Conservation (phyloP, 2,888 invertebrate species). For the Atrina japonica region DNA sequence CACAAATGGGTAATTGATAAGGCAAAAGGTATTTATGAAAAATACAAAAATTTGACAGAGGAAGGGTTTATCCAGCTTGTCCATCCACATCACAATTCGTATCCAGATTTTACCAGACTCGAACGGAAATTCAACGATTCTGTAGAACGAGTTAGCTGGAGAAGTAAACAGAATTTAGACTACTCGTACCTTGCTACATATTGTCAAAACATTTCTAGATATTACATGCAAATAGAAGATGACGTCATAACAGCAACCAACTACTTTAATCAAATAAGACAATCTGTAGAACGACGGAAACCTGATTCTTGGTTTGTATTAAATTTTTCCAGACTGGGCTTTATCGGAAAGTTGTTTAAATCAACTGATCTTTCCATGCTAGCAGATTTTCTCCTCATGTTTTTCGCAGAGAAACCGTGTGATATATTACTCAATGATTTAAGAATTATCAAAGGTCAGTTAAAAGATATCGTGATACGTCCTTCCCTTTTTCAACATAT, state of each 20-base stretch:
- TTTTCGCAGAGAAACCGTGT: conserved; percentile 60
- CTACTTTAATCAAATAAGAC: conserved; percentile 74
- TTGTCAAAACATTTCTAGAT: conserved; percentile 71
- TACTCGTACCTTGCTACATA: conserved; percentile 79
- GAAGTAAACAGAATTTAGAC: conserved; percentile 81
- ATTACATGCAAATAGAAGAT: conserved; percentile 80
- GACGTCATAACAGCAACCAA: conserved; percentile 77
- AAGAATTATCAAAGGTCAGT: conserved; percentile 50
- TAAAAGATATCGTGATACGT: conserved; percentile 42
- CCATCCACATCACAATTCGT: conserved; percentile 63
- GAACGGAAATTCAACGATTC: conserved; percentile 78
- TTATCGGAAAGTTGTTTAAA: conserved; percentile 66
- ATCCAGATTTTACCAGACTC: conserved; percentile 63
- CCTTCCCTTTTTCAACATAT: conserved; percentile 62
- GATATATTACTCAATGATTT: conserved; percentile 60
- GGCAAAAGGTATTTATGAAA: conserved; percentile 44
- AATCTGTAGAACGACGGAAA: conserved; percentile 67
- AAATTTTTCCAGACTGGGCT: conserved; percentile 64
- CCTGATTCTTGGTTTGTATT: conserved; percentile 55
- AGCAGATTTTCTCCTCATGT: conserved; percentile 73
- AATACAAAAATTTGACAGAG: conserved; percentile 63
- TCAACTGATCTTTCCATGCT: conserved; percentile 54
- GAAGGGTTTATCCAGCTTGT: conserved; percentile 79
- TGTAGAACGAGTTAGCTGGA: conserved; percentile 76
- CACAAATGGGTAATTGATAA: conserved; percentile 55